phyloP scores from a whole-genome alignment of 2,888 invertebrate genomes.

The Spilarctia lutea region DNA sequence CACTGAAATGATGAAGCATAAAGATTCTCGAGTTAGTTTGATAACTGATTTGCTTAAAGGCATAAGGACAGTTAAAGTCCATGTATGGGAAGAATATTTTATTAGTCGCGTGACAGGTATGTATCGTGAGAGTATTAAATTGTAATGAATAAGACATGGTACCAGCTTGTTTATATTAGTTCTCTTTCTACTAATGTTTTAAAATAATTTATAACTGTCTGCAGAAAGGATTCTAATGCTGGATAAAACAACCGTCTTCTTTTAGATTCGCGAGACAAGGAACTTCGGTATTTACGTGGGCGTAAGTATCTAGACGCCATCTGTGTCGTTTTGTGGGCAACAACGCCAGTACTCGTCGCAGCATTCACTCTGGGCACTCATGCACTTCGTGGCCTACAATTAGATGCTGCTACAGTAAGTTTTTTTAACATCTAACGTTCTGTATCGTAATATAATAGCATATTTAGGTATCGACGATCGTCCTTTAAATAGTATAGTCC shows the following conservation, averaged over 20 bases:
- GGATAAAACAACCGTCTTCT: not conserved
- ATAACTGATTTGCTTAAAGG: conserved; percentile 95
- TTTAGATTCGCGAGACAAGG: conserved; percentile 89
- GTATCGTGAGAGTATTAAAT: conserved; percentile 9
- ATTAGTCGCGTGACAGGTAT: conserved; percentile 89
- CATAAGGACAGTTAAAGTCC: conserved; percentile 95
- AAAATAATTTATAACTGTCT: not conserved
- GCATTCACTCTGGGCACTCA: conserved; percentile 94
- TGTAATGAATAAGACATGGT: not conserved
- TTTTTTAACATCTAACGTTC: not conserved
- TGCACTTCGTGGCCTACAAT: conserved; percentile 90
- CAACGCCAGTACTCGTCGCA: conserved; percentile 96
- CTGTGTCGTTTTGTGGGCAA: conserved; percentile 99
- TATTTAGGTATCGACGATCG: not conserved
- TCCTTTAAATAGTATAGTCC: no score
- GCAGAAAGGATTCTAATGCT: not conserved
- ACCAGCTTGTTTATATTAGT: not conserved
- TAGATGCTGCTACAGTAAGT: conserved; percentile 66
- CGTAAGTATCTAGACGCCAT: conserved; percentile 98
- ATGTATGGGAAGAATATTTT: conserved; percentile 97
- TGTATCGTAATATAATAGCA: not conserved
- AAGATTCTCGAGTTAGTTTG: conserved; percentile 95
- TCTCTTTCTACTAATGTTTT: not conserved
- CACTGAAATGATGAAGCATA: conserved; percentile 94
- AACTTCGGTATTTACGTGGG: conserved; percentile 92